Evolutionary conservation across 2,797 vertebrate genomes (phyloP), one percentile per base, ranked within the genome.

Genomic region (Sebastes glaucus): DNA sequence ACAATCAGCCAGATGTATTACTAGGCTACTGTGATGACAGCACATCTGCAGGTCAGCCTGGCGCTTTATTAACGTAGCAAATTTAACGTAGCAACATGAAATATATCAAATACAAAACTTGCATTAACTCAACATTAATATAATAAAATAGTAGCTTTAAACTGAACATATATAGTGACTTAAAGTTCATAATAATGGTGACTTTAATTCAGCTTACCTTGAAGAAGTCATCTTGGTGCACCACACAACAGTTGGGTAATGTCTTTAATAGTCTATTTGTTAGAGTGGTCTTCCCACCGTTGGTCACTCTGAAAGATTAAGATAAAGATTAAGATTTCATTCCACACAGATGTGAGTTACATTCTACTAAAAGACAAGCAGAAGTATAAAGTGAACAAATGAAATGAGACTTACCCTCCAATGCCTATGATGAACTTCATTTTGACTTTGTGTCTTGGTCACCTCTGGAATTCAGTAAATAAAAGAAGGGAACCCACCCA

Each of bases 191-290:
- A 28, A 14, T 11, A 76, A 66, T 7, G 5, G 11, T 52, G 18
- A 67, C 10, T 63, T 72, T 74, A 16, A 71, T 25, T 5, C 5
- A 4, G 11, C 93, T 90, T 96, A 99, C 98, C 97, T 98, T 99
- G 95, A 96, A 99, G 88, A 99, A 99, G 88, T 99, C 97, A 57
- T 99, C 98, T 86, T 99, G 98, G 74, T 99, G 97, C 61, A 99
- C 95, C 59, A 98, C 97, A 1, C 98, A 99, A 93, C 98, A 98
- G 92, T 98, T 99, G 70, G 98, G 97, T 61, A 99, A 95, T 2
- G 89, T 94, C 90, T 95, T 96, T 83, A 95, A 42, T 10, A 99
- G 94, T 77, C 89, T 94, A 71, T 96, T 95, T 74, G 98, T 98
- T 94, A 99, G 38, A 56, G 98, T 99, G 90, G 98, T 99, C 95